Percentiles rank a stretch among this genome's conserved stretches.
phyloP scores from a whole-genome alignment of 2,888 invertebrate species.

The Dynastes grantii region DNA sequence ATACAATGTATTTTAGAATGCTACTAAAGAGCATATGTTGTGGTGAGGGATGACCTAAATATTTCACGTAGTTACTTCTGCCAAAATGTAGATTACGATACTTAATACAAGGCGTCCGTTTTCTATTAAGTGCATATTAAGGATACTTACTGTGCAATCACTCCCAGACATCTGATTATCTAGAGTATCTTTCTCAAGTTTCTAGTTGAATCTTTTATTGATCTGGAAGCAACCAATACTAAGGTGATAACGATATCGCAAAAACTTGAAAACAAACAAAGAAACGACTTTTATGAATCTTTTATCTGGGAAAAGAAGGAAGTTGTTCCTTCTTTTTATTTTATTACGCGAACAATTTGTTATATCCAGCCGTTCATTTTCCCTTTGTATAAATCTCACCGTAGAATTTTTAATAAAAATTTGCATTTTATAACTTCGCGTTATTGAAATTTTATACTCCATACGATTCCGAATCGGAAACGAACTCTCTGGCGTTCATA shows the following conservation, averaged over 20 bases:
- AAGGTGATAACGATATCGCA: not conserved
- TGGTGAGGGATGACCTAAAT: too few relatives aligned
- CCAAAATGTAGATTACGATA: too few relatives aligned
- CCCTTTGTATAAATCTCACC: conserved; percentile 47
- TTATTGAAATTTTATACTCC: conserved; percentile 53
- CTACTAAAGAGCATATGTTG: too few relatives aligned
- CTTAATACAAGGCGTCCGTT: too few relatives aligned
- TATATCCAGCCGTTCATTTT: conserved; percentile 41
- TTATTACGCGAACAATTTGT: conserved; percentile 41
- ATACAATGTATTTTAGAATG: too few relatives aligned
- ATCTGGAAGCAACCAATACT: not conserved
- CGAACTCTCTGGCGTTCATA: conserved; percentile 43
- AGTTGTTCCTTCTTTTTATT: conserved; percentile 20
- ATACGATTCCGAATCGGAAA: conserved; percentile 35
- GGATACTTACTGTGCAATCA: too few relatives aligned
- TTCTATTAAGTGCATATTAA: too few relatives aligned
- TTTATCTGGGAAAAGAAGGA: conserved; percentile 4
- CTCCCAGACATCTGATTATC: too few relatives aligned
- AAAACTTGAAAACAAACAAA: not conserved
- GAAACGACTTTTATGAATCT: conserved; percentile 19
- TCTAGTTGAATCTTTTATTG: not conserved
- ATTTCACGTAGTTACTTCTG: too few relatives aligned
- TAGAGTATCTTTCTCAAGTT: not conserved
- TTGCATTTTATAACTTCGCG: conserved; percentile 53
- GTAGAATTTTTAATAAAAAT: conserved; percentile 52